Percentiles rank a stretch among this genome's conserved stretches.
Evolutionary conservation across 2,888 invertebrate species (phyloP).

Genomic region (Didymodactylos carnosus): DNA sequence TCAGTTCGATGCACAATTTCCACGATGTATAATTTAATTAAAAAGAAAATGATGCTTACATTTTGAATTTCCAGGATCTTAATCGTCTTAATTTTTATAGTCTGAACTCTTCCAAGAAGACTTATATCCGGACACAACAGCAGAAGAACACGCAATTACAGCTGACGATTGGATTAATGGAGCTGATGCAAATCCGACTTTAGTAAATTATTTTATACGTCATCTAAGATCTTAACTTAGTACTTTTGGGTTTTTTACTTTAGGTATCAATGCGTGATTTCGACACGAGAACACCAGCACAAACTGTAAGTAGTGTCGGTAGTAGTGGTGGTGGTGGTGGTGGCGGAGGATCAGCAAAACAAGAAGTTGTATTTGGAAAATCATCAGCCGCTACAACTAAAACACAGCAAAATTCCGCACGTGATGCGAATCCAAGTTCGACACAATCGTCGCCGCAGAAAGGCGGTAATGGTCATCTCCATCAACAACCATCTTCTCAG

Average conservation of each 20-base stretch:
- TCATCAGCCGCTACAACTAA: too few relatives aligned
- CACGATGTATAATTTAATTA: too few relatives aligned
- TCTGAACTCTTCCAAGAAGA: conserved; percentile 60
- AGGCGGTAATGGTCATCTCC: background rate
- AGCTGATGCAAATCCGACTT: conserved; percentile 7
- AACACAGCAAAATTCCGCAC: background rate
- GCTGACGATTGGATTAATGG: conserved; percentile 57
- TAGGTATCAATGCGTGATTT: background rate
- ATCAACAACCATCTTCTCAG: background rate
- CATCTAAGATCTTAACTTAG: background rate
- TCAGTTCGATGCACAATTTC: too few relatives aligned
- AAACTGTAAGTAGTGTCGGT: background rate
- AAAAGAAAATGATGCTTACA: too few relatives aligned
- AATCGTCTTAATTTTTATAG: too few relatives aligned
- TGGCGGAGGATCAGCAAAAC: background rate
- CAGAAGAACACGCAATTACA: conserved; percentile 56
- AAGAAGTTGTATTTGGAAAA: background rate
- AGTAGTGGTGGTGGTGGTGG: background rate
- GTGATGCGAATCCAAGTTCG: too few relatives aligned
- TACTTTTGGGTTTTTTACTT: too few relatives aligned
- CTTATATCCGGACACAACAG: conserved; percentile 73
- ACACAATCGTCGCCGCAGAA: background rate
- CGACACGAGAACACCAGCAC: background rate
- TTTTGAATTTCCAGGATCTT: too few relatives aligned
- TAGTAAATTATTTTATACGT: background rate